A percentile compares a stretch with the other conserved stretches of the same genome.
Conservation (phyloP, 2,888 invertebrate genomes). For the Carabus problematicus region DNA sequence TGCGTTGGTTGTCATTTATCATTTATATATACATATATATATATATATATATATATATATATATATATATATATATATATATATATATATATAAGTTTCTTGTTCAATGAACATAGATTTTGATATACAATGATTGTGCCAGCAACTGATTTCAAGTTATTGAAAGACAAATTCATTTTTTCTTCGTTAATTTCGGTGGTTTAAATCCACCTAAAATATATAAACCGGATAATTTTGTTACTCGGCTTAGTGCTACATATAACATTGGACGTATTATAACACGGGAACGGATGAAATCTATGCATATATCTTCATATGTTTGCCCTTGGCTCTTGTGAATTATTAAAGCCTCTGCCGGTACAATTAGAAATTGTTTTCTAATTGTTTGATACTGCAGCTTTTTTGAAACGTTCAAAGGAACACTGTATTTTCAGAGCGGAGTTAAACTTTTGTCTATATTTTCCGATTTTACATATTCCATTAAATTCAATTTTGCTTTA, state of each 20-base stretch:
- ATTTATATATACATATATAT: too few relatives aligned
- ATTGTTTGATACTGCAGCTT: slow-evolving; percentile 42
- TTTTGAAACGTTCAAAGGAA: slow-evolving; percentile 4
- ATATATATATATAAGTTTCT: neutral
- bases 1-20: too few relatives aligned
- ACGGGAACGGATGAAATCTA: slow-evolving; percentile 20
- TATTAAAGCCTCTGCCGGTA: slow-evolving; percentile 45
- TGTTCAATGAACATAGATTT: neutral
- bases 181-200: neutral
- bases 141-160: neutral
- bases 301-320: slow-evolving; percentile 21
- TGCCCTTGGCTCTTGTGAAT: slow-evolving; percentile 48
- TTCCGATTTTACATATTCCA: slow-evolving; percentile 4
- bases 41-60: too few relatives aligned
- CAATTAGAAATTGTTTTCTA: slow-evolving; percentile 46
- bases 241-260: slow-evolving; percentile 34
- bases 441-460: neutral
- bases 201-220: slow-evolving; percentile 30
- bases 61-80: too few relatives aligned
- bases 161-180: neutral
- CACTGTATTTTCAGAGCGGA: neutral
- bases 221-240: slow-evolving; percentile 30
- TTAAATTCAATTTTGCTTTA: neutral
- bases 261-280: slow-evolving; percentile 11
- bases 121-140: slow-evolving; percentile 1